phyloP scores from a whole-genome alignment of 2,888 invertebrate species.

The Pocota personata region DNA sequence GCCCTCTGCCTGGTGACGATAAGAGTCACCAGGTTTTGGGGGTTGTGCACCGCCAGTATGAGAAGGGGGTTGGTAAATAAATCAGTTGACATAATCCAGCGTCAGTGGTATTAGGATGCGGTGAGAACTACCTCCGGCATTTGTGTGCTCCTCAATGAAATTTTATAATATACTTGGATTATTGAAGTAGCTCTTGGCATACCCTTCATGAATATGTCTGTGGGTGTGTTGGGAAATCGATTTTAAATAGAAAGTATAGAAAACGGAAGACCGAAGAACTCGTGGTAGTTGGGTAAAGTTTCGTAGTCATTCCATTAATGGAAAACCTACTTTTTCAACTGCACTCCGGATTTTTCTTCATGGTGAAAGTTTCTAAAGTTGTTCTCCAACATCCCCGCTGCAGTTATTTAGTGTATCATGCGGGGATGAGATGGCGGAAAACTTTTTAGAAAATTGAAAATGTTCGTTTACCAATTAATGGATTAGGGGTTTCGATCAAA shows the following conservation, averaged over 20 bases:
- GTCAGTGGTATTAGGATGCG: constrained; percentile 71
- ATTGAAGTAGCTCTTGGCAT: background rate
- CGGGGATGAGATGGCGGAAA: constrained; percentile 29
- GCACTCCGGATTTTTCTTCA: constrained; percentile 49
- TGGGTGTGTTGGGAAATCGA: constrained; percentile 42
- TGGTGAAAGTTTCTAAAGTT: constrained; percentile 46
- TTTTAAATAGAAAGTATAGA: constrained; percentile 30
- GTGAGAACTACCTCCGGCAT: constrained; percentile 62
- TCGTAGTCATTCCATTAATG: constrained; percentile 69
- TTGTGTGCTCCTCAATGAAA: constrained; percentile 19
- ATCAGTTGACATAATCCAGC: constrained; percentile 73
- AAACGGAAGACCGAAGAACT: constrained; percentile 1
- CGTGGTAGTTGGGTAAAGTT: constrained; percentile 47
- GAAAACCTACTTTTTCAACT: constrained; percentile 50
- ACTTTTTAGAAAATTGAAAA: constrained; percentile 65
- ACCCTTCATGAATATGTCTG: background rate
- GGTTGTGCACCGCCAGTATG: constrained; percentile 14
- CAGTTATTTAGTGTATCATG: background rate
- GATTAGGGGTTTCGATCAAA: constrained; percentile 53
- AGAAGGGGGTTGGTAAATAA: constrained; percentile 58
- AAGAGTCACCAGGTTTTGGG: constrained; percentile 70
- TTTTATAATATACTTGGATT: background rate
- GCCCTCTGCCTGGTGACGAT: constrained; percentile 57
- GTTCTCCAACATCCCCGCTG: constrained; percentile 13
- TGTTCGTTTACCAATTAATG: constrained; percentile 69